Evolutionary conservation across 35 echinoderm and acorn worm species (phyloP).

Genomic region (Antedon bifida): DNA sequence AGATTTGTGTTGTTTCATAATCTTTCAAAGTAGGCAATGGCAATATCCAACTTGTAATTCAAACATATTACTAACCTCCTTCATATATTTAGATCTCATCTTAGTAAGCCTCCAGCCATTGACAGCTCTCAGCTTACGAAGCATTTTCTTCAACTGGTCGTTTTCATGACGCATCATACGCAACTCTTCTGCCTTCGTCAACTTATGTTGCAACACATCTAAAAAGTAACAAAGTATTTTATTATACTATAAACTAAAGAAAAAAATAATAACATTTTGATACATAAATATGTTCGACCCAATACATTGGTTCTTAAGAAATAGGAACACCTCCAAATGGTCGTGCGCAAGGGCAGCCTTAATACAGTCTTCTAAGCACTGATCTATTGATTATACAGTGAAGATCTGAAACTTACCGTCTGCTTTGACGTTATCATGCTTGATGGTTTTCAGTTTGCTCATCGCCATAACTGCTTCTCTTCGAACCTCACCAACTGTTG

Average conservation of each 20-base stretch:
- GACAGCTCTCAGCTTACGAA: slow-evolving; percentile 64
- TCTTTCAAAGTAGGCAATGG: no score
- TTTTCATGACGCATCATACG: slow-evolving; percentile 61
- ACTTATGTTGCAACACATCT: slow-evolving; percentile 45
- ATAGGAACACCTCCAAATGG: no score
- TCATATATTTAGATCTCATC: slow-evolving; percentile 47
- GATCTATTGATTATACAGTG: no score
- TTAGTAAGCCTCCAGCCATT: slow-evolving; percentile 65
- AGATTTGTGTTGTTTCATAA: no score
- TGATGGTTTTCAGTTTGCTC: slow-evolving; percentile 57
- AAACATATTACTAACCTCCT: slow-evolving; percentile 64
- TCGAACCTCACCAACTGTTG: slow-evolving; percentile 62
- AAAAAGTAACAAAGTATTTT: no score
- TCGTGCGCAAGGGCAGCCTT: no score
- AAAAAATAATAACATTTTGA: neutral
- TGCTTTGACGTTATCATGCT: neutral
- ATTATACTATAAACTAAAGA: neutral
- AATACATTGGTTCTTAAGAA: no score
- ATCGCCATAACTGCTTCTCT: slow-evolving; percentile 64
- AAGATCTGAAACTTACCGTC: no score
- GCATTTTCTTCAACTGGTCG: slow-evolving; percentile 43
- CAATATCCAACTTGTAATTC: no score
- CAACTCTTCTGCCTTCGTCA: slow-evolving; percentile 58
- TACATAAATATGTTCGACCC: neutral
- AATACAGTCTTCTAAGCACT: no score